Percentiles rank a stretch among this genome's conserved stretches.
Evolutionary conservation across 92 coral and sea anemone genomes (phyloP).

Genomic region (Actinostola sp.): DNA sequence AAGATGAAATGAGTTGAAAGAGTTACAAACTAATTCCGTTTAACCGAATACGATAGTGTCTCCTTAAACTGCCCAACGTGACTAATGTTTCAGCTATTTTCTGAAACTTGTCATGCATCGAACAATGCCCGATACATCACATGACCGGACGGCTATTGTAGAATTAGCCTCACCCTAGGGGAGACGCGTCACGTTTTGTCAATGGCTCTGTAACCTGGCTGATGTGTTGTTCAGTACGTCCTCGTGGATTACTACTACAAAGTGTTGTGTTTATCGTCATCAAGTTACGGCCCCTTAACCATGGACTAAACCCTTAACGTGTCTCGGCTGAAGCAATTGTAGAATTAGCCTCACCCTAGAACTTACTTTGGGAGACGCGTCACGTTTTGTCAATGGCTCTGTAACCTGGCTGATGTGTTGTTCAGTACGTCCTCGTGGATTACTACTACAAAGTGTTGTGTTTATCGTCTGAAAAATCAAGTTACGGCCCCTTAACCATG

Average conservation of each 20-base stretch:
- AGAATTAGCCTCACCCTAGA: conserved; percentile 24
- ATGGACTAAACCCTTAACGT: conserved; percentile 13
- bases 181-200: conserved; percentile 35
- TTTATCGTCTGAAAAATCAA: conserved; percentile 19
- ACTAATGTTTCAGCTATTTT: conserved; percentile 23
- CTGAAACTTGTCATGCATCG: conserved; percentile 13
- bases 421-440: conserved; percentile 44
- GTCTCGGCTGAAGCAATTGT: background rate
- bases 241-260: conserved; percentile 46
- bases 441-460: conserved; percentile 26
- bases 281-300: background rate
- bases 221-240: conserved; percentile 37
- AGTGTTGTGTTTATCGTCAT: conserved; percentile 23
- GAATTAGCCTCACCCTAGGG: conserved; percentile 24
- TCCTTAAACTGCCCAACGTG: background rate
- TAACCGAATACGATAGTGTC: background rate
- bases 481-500: conserved; percentile 9
- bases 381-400: conserved; percentile 56
- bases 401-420: conserved; percentile 57
- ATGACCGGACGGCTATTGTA: conserved; percentile 38
- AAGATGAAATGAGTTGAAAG: too few species aligned
- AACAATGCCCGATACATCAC: conserved; percentile 24
- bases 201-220: conserved; percentile 63
- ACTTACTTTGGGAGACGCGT: conserved; percentile 11
- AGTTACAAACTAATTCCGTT: too few species aligned